A percentile compares a stretch with the other conserved stretches of the same genome.
Conservation (phyloP, 1,140 invertebrate genomes). For the Drosophila repletoides region DNA sequence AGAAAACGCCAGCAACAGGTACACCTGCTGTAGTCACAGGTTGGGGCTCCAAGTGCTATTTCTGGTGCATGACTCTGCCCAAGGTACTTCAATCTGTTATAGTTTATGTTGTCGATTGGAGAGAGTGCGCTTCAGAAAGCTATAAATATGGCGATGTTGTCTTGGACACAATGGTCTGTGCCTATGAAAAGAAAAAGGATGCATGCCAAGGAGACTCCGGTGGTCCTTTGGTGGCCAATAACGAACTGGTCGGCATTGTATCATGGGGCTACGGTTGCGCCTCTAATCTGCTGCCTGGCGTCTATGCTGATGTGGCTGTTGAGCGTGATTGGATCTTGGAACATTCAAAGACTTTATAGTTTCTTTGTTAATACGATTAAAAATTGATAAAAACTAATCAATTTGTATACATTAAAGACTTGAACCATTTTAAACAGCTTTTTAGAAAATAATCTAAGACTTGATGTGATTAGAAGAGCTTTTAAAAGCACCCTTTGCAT, state of each 20-base stretch:
- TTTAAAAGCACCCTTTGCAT: too few species aligned
- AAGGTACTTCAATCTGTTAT: constrained; percentile 15
- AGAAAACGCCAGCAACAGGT: constrained; percentile 28
- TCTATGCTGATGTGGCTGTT: constrained; percentile 84
- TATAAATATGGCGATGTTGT: constrained; percentile 63
- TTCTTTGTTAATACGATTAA: too few species aligned
- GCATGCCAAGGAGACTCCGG: constrained; percentile 83
- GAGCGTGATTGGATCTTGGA: constrained; percentile 73
- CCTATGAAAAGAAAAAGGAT: constrained; percentile 82
- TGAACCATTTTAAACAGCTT: too few species aligned
- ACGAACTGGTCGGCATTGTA: constrained; percentile 84
- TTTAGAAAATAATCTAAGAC: too few species aligned
- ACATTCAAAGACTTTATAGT: constrained; percentile 3
- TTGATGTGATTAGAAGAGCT: too few species aligned
- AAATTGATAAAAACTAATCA: too few species aligned
- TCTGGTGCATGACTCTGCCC: constrained; percentile 28
- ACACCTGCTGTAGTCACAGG: constrained; percentile 51
- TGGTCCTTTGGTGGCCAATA: constrained; percentile 71
- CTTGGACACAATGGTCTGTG: constrained; percentile 84
- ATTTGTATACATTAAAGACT: too few species aligned
- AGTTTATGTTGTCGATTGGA: constrained; percentile 23
- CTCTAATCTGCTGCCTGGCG: constrained; percentile 83
- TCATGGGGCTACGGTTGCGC: constrained; percentile 86
- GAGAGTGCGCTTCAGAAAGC: constrained; percentile 6
- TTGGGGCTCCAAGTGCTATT: constrained; percentile 42